phyloP scores from a whole-genome alignment of 2,113 vertebrate species.

The Cichladusa arquata region DNA sequence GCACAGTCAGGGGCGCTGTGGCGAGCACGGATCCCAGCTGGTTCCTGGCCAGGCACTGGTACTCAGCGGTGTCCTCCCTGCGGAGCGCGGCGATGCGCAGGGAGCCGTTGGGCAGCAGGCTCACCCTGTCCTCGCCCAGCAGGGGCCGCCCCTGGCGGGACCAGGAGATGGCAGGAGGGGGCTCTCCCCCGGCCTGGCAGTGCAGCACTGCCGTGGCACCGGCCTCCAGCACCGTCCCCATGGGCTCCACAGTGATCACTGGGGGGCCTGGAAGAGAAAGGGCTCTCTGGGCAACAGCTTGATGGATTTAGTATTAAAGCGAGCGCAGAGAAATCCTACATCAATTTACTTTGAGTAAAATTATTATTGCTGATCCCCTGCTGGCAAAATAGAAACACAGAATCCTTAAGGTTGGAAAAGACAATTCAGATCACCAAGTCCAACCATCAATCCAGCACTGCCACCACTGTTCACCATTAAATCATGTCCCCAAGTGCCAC shows the following conservation, averaged over 20 bases:
- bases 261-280: slow-evolving; percentile 80
- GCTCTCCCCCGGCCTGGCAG: slow-evolving; percentile 90
- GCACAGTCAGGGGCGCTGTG: slow-evolving; percentile 81
- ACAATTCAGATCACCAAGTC: not conserved
- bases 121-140: slow-evolving; percentile 71
- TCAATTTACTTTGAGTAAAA: not conserved
- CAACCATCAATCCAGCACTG: not conserved
- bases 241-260: slow-evolving; percentile 80
- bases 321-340: rapidly evolving
- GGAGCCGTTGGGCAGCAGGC: slow-evolving; percentile 81
- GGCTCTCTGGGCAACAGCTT: not conserved
- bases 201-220: slow-evolving; percentile 81
- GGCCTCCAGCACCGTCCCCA: slow-evolving; percentile 78
- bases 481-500: not conserved
- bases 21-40: slow-evolving; percentile 85
- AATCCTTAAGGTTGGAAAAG: not conserved
- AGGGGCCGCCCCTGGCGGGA: slow-evolving; percentile 79
- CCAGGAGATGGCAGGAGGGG: slow-evolving; percentile 83
- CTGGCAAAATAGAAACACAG: not conserved
- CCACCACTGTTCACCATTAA: rapidly evolving
- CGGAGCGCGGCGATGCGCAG: slow-evolving; percentile 77
- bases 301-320: rapidly evolving
- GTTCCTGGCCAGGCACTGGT: slow-evolving; percentile 92
- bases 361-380: not conserved
- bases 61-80: slow-evolving; percentile 88